Evolutionary conservation across 1,140 invertebrate species (phyloP), one percentile per base, ranked within the genome.

Genomic region (Drosophila yakuba): DNA sequence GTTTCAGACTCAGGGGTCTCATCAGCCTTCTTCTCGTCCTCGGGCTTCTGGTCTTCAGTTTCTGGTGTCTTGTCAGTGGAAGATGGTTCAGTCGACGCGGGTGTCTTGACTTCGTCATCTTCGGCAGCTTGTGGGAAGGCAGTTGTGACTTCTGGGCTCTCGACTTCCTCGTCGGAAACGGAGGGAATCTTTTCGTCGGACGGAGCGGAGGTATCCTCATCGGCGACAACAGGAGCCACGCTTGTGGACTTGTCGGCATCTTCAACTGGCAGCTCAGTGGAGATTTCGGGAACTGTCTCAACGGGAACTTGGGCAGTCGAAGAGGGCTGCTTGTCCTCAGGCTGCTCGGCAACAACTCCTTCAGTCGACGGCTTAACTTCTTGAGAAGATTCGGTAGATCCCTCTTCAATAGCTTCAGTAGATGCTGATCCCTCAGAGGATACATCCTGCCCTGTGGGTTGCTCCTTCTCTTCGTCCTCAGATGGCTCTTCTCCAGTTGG

Each of bases 361-460:
- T 71, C 67, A 15, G 67, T 69, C 10, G 64, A 71, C 6, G 51
- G n/a, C 8, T n/a, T 52, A 25, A 71, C 10, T 69, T 71, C 67
- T 6, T 71, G 51, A 6, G 51, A 57, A 5, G 67, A 47, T 58
- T 71, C 67, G 5, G 64, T 68, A n/a, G 67, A 71, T 15, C 36
- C 64, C 2, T 69, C 66, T 11, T 36, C 51, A 11, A 64, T 28
- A 14, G 28, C 14, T 10, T 47, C 66, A 4, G 67, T 69, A 14
- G 39, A 44, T 3, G 39, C 38, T 17, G 50, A 7, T 32, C 7
- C 25, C 17, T 52, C 15, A 17, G 25, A 14, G 7, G 8, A 32
- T 32, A 32, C 32, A 32, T 32, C 32, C 7, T 32, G 32, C 3
- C 52, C 67, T 43, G 52, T 58, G 1, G 69, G 15, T 23, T 11